Conservation (phyloP, 2,888 invertebrate species). For the Orthosia incerta region DNA sequence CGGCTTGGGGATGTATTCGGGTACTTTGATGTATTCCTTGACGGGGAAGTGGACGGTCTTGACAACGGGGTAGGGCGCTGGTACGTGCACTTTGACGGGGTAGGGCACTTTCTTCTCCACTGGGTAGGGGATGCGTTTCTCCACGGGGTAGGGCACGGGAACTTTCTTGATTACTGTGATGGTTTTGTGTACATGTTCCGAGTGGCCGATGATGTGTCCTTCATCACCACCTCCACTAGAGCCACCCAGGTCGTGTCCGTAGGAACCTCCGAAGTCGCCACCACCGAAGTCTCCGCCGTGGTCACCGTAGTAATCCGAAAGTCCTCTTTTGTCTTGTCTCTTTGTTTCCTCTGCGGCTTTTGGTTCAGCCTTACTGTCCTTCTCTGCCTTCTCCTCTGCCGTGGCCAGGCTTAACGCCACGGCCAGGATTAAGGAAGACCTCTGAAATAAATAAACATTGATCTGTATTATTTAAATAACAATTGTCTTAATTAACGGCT, state of each 20-base stretch:
- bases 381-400: constrained; percentile 90
- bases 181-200: constrained; percentile 91
- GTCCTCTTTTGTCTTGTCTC: constrained; percentile 91
- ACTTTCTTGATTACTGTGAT: constrained; percentile 94
- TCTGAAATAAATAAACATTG: constrained; percentile 78
- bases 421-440: constrained; percentile 89
- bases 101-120: constrained; percentile 92
- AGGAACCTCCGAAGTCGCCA: constrained; percentile 72
- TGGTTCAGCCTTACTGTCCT: constrained; percentile 86
- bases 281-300: constrained; percentile 76
- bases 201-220: constrained; percentile 70
- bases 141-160: constrained; percentile 93
- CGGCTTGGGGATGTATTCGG: constrained; percentile 93
- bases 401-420: constrained; percentile 90
- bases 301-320: constrained; percentile 88
- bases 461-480: not conserved
- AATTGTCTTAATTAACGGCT: not conserved
- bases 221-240: constrained; percentile 69
- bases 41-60: constrained; percentile 93
- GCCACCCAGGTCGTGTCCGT: constrained; percentile 69
- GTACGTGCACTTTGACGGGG: constrained; percentile 93
- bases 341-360: constrained; percentile 86
- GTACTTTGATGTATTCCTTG: constrained; percentile 92
- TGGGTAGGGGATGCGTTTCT: constrained; percentile 93
- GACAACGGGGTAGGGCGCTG: constrained; percentile 93